Base-by-base conservation (phyloP, 2,888 invertebrate species). In the Thysanoteuthis rhombus region DNA sequence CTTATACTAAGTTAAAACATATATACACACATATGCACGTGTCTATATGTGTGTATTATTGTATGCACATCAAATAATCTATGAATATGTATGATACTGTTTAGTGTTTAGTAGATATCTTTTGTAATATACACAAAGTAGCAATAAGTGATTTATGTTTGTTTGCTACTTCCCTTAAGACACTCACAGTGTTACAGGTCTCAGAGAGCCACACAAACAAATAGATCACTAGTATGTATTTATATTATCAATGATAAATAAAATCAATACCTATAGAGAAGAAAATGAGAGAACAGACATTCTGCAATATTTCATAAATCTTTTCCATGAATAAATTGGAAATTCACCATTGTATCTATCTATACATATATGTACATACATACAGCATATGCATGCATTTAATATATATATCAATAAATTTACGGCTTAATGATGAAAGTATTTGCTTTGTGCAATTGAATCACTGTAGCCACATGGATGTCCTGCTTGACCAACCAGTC, bases 311-410 rank as follows among this genome's bases (percentile, higher is more conserved):
- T 75, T 36, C n/a, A 75, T 75, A 75, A 75, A 75, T 75, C n/a
- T 75, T 75, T 75, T 36, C n/a, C n/a, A n/a, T 75, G 75, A 75
- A 75, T 75, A n/a, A 75, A 75, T 75, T 75, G 75, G 75, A 75
- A 75, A 75, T 75, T n/a, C 36, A 75, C n/a, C 75, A n/a, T 75
- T n/a, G 8, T 36, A 36, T 75, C 12, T 75, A n/a, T n/a, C 0
- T 12, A 10, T 75, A 8, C 16, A n/a, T 12, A 8, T 8, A 32
- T 75, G 16, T 75, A 75, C n/a, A n/a, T 75, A 75, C n/a, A 75
- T 75, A 75, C n/a, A 75, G n/a, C n/a, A 75, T 75, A 75, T 75
- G n/a, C n/a, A 75, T 75, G n/a, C n/a, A 75, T 75, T n/a, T 75
- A 32, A 75, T 75, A 75, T 75, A n/a, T 75, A n/a, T 75, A 10